Base-by-base conservation (phyloP, 2,888 invertebrate species). In the Plebejus melissa region DNA sequence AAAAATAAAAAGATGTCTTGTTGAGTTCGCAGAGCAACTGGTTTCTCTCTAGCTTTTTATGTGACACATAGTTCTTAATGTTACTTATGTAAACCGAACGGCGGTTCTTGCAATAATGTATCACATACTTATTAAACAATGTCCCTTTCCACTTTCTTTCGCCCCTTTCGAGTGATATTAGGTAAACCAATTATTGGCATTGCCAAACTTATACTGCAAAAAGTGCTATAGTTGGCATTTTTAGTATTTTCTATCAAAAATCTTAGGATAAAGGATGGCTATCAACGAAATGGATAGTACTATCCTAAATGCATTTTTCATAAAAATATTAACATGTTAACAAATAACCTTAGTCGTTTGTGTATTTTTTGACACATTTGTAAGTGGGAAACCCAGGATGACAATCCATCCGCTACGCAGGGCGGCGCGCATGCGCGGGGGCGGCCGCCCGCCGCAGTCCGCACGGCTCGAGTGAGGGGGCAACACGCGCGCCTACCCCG, bases 361-460 rank as follows among this genome's bases (percentile, higher is more conserved):
- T 0, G 36, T 60, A 46, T 36, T 16, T 11, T 72, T 72, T 72
- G 72, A 72, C 83, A 84, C 32, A 32, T 36, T 36, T 36, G 65
- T 32, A 16, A 36, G 32, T 65, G 65, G 65, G 6, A 36, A 65
- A 65, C 65, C 65, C 65, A 65, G 65, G 32, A 65, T 65, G 65
- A 65, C 65, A 65, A 85, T 86, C 86, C 84, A 86, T 86, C 86
- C 85, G 82, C 81, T 82, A 81, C 81, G 82, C 81, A 81, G 81
- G 81, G 78, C 77, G 76, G 65, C 76, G 80, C 91, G 88, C 91
- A 87, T 86, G 91, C 90, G 91, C 86, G 83, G 80, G 77, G 76
- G 74, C 84, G 86, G 84, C 82, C 83, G 82, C 85, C 84, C 86
- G 82, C 84, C 91, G 91, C 91, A 91, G 91, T 91, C 85, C 82